Base-by-base conservation (phyloP, 2,888 invertebrate species). In the Phymatocera aterrima region DNA sequence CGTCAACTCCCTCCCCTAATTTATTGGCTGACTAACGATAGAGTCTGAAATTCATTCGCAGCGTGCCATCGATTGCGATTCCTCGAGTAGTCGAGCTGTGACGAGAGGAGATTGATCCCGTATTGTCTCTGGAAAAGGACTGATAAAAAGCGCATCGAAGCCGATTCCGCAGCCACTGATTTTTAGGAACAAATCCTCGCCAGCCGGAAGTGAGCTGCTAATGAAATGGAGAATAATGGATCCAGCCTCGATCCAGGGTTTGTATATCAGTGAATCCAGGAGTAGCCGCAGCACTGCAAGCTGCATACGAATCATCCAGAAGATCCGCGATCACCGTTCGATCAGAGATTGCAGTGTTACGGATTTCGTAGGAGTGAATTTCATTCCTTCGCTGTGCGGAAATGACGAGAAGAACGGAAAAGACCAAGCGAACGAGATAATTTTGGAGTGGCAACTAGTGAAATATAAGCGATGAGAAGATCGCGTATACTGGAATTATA, bases 221-320 rank as follows among this genome's bases (percentile, higher is more conserved):
- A 37, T 61, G 34, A 61, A 37, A 8, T 18, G 61, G 37, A 61
- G 61, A 61, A 34, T 61, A 61, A 37, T 37, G 37, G 61, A 10
- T 37, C 37, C 61, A 18, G 61, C 61, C 34, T 61, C 6, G 57
- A n/a, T n/a, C 43, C 43, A n/a, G 61, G 61, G 61, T 34, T 61
- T 61, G 61, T 37, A 61, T 18, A 61, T 61, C 31, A 15, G 8
- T 8, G 31, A 8, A 61, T 8, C 34, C 18, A 10, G 61, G 34
- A 61, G 34, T 61, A 34, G 61, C 61, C 61, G 15, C 15, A n/a
- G 37, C n/a, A 2, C 31, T 61, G 18, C 61, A 37, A 61, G 61
- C 37, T 34, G 61, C 61, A 61, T 61, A 61, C 37, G 34, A 61
- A 61, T 61, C 24, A 34, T 10, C 8, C n/a, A 18, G 61, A 48